Evolutionary conservation across 2,113 vertebrate genomes (phyloP).

Genomic region (Tylochromis polylepis): DNA sequence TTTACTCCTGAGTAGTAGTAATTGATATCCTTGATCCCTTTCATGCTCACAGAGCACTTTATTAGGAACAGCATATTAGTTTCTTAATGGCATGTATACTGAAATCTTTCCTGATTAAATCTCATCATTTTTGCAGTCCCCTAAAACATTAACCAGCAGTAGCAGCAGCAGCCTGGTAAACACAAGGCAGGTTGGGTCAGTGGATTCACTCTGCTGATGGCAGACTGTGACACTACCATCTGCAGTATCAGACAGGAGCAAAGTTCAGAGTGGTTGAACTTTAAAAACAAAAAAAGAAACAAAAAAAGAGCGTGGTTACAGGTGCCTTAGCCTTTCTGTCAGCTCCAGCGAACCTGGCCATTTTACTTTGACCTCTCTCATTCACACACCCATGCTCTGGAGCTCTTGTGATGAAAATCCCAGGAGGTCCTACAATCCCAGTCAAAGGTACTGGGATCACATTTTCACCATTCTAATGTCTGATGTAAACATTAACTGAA

Average conservation of each 20-base stretch:
- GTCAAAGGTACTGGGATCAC: neutral
- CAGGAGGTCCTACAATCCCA: neutral
- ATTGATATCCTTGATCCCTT: neutral
- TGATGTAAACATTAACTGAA: neutral
- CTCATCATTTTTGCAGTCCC: neutral
- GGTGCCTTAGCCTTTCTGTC: neutral
- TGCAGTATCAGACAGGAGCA: neutral
- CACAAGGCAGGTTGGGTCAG: neutral
- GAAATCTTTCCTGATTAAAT: neutral
- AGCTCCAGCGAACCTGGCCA: neutral
- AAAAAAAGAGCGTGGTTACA: neutral
- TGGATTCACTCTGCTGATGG: neutral
- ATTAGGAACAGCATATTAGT: neutral
- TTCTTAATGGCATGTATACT: rapidly evolving
- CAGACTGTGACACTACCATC: neutral
- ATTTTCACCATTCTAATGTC: neutral
- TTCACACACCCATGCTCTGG: neutral
- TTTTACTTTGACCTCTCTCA: neutral
- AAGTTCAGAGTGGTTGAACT: neutral
- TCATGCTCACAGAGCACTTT: rapidly evolving
- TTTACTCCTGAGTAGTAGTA: neutral
- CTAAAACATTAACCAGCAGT: neutral
- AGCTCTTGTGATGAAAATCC: neutral
- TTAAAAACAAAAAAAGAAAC: rapidly evolving
- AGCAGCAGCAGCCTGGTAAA: neutral